Percentiles rank a stretch among this genome's conserved stretches.
Conservation (phyloP, 2,113 vertebrate genomes). For the Aspiorhynchus laticeps region DNA sequence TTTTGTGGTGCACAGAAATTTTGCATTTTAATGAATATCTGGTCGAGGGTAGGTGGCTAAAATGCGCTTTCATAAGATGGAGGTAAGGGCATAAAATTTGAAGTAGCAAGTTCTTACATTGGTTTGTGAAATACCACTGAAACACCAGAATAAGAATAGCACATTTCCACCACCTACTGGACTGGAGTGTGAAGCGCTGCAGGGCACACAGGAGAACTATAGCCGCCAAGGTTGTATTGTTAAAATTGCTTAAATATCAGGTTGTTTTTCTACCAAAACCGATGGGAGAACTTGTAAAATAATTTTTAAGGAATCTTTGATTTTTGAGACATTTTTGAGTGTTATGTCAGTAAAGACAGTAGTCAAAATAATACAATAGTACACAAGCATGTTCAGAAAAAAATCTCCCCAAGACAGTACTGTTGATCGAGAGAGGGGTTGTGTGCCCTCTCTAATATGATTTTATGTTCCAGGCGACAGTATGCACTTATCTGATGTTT, state of each 20-base stretch:
- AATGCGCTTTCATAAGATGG: neutral
- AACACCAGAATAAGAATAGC: neutral
- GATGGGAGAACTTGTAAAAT: neutral
- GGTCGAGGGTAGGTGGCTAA: neutral
- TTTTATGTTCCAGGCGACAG: neutral
- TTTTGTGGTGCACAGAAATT: neutral
- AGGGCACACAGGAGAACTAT: no score
- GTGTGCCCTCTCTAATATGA: neutral
- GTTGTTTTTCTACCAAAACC: no score
- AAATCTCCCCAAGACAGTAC: neutral
- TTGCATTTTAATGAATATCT: neutral
- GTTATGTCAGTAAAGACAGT: neutral
- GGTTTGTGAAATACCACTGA: no score
- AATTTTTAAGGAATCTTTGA: no score
- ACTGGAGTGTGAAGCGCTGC: no score
- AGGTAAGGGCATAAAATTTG: no score
- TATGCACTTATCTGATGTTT: neutral
- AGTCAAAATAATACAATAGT: neutral
- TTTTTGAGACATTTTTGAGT: neutral
- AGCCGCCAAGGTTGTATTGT: no score
- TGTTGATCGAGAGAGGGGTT: neutral
- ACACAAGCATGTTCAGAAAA: neutral
- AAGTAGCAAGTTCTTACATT: no score
- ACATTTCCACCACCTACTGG: neutral
- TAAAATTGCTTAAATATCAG: no score